A percentile compares a stretch with the other conserved stretches of the same genome.
Conservation (phyloP, 2,797 vertebrate species). For the Chloroceryle inda region DNA sequence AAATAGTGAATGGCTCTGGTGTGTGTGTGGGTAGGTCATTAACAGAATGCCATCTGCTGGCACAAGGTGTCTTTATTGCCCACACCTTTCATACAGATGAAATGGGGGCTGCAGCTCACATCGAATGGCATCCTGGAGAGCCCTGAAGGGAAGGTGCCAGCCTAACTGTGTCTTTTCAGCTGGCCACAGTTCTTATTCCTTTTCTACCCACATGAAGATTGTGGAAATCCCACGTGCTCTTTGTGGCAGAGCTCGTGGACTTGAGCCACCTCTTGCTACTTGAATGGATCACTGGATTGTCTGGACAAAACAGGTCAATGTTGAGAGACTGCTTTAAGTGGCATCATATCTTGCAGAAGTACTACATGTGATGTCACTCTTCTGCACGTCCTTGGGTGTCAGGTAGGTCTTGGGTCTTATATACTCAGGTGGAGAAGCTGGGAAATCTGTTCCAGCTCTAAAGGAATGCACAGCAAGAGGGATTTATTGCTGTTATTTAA, state of each 20-base stretch:
- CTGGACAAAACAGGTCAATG: not conserved
- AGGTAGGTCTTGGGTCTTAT: not conserved
- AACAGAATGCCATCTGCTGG: constrained; percentile 25
- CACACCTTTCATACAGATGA: accelerated
- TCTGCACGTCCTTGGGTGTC: not conserved
- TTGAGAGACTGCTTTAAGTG: not conserved
- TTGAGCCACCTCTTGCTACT: not conserved
- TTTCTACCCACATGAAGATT: not conserved
- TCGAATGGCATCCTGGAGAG: not conserved
- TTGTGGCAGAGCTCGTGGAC: not conserved
- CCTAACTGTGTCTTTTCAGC: not conserved
- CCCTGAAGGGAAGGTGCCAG: not conserved
- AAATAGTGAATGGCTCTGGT: not conserved
- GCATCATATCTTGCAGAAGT: accelerated
- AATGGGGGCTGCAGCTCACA: accelerated
- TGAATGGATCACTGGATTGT: not conserved
- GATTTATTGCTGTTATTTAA: not conserved
- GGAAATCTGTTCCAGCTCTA: not conserved
- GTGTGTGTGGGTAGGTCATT: not conserved
- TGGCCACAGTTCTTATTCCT: not conserved
- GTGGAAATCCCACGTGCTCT: not conserved
- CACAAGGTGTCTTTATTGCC: not conserved
- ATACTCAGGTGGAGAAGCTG: not conserved
- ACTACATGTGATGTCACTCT: not conserved
- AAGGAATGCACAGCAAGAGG: not conserved